These are phyloP conservation scores for Halictus rubicundus DNA, from an alignment of 1,140 invertebrate genomes.

Conservation along the genomic window DNA sequence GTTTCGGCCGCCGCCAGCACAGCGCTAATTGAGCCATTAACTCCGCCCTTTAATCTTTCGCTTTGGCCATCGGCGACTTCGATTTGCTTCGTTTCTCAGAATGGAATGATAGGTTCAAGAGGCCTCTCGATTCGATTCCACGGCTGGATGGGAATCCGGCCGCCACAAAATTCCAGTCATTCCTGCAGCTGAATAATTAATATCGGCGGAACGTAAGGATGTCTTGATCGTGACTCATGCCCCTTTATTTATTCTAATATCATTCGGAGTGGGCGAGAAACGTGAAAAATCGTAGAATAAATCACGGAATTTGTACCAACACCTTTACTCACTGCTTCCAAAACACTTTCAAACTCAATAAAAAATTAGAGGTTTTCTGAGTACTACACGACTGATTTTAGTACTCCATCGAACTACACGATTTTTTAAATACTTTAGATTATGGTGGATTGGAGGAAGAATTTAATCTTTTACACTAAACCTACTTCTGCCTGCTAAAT, in stretches of 20 bases:
- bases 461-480: too few relatives aligned
- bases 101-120: slow-evolving; percentile 35
- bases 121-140: slow-evolving; percentile 35
- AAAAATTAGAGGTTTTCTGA: too few relatives aligned
- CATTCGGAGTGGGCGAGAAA: background rate
- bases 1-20: slow-evolving; percentile 39
- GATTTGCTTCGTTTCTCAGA: slow-evolving; percentile 59
- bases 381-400: too few relatives aligned
- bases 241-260: background rate
- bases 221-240: background rate
- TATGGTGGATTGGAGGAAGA: too few relatives aligned
- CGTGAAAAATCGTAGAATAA: background rate
- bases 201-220: background rate
- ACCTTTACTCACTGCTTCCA: too few relatives aligned
- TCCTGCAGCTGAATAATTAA: background rate
- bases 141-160: background rate
- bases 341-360: too few relatives aligned
- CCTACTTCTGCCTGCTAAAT: too few relatives aligned
- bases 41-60: slow-evolving; percentile 60
- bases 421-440: too few relatives aligned
- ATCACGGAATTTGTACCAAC: too few relatives aligned
- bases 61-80: slow-evolving; percentile 42
- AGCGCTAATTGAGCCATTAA: slow-evolving; percentile 66
- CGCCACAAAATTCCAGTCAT: slow-evolving; percentile 8
- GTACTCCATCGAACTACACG: too few relatives aligned